These are phyloP conservation scores for Apteryx owenii DNA, from an alignment of 2,113 vertebrate species.

Conservation along the genomic window DNA sequence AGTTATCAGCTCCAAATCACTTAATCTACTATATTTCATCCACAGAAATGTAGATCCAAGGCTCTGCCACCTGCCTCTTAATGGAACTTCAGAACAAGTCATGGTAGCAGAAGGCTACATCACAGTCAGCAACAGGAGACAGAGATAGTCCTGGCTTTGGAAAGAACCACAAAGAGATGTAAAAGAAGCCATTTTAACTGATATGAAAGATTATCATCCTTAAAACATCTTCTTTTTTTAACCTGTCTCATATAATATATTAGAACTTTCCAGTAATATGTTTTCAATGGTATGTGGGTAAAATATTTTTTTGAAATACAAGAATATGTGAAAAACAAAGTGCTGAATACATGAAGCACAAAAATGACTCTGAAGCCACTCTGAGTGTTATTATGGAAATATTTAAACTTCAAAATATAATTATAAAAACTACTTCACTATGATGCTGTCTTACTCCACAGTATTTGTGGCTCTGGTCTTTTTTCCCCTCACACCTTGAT, in stretches of 20 bases:
- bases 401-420: background rate
- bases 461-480: background rate
- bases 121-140: background rate
- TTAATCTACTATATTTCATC: conserved; percentile 55
- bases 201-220: background rate
- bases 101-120: background rate
- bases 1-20: conserved; percentile 39
- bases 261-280: background rate
- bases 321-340: background rate
- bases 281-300: background rate
- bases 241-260: background rate
- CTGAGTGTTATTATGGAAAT: background rate
- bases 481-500: background rate
- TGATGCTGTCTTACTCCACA: background rate
- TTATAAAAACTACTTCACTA: background rate
- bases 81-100: conserved; percentile 11
- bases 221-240: background rate
- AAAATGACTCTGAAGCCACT: background rate
- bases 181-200: background rate
- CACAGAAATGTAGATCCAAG: background rate
- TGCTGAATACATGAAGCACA: background rate
- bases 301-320: background rate
- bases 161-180: background rate
- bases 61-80: background rate
- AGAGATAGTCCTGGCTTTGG: background rate